These are phyloP conservation scores for Phymastichus coffea DNA, from an alignment of 1,140 invertebrate species.

Conservation along the genomic window DNA sequence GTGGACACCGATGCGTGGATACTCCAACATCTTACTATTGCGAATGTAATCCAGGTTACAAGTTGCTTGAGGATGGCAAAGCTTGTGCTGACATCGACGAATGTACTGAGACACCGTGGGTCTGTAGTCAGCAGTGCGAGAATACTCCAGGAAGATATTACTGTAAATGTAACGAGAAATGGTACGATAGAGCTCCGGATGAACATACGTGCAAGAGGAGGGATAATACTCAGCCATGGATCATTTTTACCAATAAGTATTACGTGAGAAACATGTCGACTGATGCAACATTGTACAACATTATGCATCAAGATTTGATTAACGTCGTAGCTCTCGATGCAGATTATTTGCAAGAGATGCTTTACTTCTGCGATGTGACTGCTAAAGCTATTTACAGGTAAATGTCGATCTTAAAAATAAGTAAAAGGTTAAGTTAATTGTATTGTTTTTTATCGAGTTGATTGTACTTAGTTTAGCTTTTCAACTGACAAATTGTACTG, in stretches of 20 bases:
- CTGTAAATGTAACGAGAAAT: constrained; percentile 94
- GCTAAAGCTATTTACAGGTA: constrained; percentile 85
- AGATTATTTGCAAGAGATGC: constrained; percentile 77
- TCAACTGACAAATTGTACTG: background rate
- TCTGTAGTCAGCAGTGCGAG: constrained; percentile 92
- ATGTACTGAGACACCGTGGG: constrained; percentile 84
- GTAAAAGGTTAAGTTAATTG: background rate
- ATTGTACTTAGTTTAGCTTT: background rate
- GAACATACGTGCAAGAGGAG: constrained; percentile 88
- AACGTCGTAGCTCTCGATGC: constrained; percentile 97
- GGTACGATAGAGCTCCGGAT: constrained; percentile 84
- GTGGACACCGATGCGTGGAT: constrained; percentile 93
- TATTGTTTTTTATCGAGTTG: constrained; percentile 2
- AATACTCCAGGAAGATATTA: constrained; percentile 91
- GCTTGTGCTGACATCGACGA: constrained; percentile 93
- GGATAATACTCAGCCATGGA: constrained; percentile 81
- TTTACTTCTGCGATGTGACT: constrained; percentile 95
- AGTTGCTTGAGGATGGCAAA: constrained; percentile 79
- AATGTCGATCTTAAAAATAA: background rate
- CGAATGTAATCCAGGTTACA: constrained; percentile 92
- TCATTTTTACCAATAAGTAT: constrained; percentile 97
- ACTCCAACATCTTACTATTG: constrained; percentile 91
- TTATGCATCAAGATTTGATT: constrained; percentile 92
- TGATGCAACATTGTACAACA: constrained; percentile 80
- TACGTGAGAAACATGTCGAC: constrained; percentile 94